phyloP scores from a whole-genome alignment of 2,113 vertebrate species.

The Lipotes vexillifer region DNA sequence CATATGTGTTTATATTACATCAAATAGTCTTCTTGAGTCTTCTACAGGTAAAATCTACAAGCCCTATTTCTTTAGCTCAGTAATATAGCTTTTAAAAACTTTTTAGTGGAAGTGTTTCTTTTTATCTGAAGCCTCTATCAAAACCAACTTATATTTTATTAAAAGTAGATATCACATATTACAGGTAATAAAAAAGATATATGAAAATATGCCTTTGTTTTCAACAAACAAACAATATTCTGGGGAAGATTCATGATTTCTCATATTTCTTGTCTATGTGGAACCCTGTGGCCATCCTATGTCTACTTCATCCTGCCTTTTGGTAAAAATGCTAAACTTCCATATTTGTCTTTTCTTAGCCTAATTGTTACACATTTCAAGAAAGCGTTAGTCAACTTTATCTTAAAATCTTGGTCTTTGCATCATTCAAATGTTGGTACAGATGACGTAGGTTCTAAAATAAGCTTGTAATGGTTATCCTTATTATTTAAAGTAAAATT shows the following conservation, averaged over 20 bases:
- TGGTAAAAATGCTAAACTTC: neutral
- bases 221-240: neutral
- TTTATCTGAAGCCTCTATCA: neutral
- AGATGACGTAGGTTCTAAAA: neutral
- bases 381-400: neutral
- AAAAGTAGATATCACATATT: neutral
- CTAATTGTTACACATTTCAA: conserved; percentile 15
- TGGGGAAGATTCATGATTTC: neutral
- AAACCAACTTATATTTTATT: neutral
- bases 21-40: neutral
- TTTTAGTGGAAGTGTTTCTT: neutral
- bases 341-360: neutral
- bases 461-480: neutral
- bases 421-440: neutral
- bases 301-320: neutral
- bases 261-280: neutral
- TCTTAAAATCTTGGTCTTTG: conserved; percentile 31
- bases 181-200: neutral
- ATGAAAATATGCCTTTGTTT: neutral
- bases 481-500: conserved; percentile 21
- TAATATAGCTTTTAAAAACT: neutral
- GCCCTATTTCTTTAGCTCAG: neutral
- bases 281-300: neutral
- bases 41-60: neutral
- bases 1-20: neutral